Conservation (phyloP, 2,797 vertebrate species). For the Clarias pachynema region DNA sequence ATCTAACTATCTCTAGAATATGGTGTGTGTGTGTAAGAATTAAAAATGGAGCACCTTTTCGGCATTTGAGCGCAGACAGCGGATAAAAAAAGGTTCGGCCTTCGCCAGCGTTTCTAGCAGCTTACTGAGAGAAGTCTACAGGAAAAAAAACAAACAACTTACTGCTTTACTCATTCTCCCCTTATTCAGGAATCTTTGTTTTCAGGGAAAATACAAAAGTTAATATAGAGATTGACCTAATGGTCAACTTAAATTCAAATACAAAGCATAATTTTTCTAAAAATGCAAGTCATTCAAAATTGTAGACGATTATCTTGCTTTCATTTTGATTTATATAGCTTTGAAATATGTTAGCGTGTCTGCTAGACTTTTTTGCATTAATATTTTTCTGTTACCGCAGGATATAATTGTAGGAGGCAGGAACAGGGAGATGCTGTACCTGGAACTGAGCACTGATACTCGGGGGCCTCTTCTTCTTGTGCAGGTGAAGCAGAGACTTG, state of each 20-base stretch:
- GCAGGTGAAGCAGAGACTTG: conserved; percentile 92
- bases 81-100: conserved; percentile 97
- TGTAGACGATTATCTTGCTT: neutral
- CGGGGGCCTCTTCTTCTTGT: conserved; percentile 98
- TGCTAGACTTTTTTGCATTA: neutral
- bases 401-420: neutral
- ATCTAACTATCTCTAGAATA: neutral
- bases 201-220: neutral
- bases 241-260: neutral
- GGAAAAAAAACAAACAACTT: conserved; percentile 25
- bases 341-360: neutral
- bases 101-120: conserved; percentile 90
- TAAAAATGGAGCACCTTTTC: conserved; percentile 80
- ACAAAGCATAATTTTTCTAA: neutral
- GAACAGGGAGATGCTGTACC: conserved; percentile 67
- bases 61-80: conserved; percentile 95
- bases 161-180: neutral
- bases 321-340: neutral
- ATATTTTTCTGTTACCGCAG: neutral
- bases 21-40: neutral
- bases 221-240: neutral
- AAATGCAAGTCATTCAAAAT: neutral
- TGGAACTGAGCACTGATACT: conserved; percentile 99
- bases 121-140: conserved; percentile 92
- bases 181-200: neutral